phyloP scores from a whole-genome alignment of 2,888 invertebrate species.

The Eupithecia dodoneata region DNA sequence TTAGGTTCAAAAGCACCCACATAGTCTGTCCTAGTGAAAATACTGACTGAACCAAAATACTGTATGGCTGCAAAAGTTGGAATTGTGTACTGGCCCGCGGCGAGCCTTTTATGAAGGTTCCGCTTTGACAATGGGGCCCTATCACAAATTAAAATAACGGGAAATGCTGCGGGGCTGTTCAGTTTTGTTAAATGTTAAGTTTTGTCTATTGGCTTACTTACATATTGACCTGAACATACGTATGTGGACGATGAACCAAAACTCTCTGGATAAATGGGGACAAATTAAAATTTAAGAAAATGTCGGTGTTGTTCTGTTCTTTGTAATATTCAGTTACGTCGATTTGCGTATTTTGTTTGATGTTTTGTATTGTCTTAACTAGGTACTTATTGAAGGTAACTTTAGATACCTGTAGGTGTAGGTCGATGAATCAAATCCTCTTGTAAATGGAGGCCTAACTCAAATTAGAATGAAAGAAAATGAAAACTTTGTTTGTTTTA shows the following conservation, averaged over 20 bases:
- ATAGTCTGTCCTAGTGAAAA: slow-evolving; percentile 1
- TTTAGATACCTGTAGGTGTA: too few species aligned
- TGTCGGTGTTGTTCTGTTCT: slow-evolving; percentile 12
- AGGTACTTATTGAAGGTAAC: background rate
- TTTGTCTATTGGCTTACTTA: background rate
- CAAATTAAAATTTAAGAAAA: background rate
- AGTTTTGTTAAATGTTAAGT: slow-evolving; percentile 22
- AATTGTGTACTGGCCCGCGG: slow-evolving; percentile 37
- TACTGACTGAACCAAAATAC: slow-evolving; percentile 26
- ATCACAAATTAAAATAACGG: slow-evolving; percentile 42
- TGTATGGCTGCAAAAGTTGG: slow-evolving; percentile 33
- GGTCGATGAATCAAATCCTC: background rate
- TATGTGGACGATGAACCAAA: background rate
- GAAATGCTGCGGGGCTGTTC: slow-evolving; percentile 14
- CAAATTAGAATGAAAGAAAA: background rate
- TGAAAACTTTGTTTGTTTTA: too few species aligned
- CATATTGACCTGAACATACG: background rate
- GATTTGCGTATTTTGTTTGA: background rate
- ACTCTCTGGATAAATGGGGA: background rate
- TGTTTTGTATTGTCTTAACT: background rate
- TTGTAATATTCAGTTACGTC: background rate
- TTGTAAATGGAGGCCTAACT: background rate
- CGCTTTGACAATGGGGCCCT: slow-evolving; percentile 40
- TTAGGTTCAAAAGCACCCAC: background rate
- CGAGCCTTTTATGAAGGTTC: slow-evolving; percentile 39